Evolutionary conservation across 2,113 vertebrate species (phyloP).

Genomic region (Channa maculata): DNA sequence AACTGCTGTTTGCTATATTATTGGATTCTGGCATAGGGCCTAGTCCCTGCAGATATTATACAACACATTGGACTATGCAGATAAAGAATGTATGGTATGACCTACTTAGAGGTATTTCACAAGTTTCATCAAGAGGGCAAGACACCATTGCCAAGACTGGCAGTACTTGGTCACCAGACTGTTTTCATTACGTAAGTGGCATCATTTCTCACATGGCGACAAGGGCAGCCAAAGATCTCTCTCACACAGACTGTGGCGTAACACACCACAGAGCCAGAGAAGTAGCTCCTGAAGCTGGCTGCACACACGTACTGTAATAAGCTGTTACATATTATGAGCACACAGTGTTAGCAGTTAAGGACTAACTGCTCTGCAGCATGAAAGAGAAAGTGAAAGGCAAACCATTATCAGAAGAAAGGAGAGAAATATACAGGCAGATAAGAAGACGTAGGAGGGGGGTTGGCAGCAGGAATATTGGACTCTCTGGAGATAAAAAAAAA

Average conservation of each 20-base stretch:
- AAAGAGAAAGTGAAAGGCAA: conserved; percentile 40
- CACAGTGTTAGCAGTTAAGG: conserved; percentile 24
- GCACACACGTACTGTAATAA: conserved; percentile 2
- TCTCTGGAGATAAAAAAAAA: conserved; percentile 34
- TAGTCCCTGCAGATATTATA: conserved; percentile 13
- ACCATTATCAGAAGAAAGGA: conserved; percentile 45
- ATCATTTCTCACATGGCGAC: conserved; percentile 24
- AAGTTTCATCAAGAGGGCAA: background rate
- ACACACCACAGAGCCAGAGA: conserved; percentile 1
- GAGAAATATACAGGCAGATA: conserved; percentile 39
- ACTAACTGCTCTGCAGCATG: conserved; percentile 11
- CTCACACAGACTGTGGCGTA: conserved; percentile 22
- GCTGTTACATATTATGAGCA: conserved; percentile 7
- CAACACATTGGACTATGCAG: background rate
- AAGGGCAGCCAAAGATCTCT: conserved; percentile 13
- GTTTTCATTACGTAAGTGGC: conserved; percentile 6
- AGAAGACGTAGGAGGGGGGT: background rate
- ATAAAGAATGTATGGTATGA: no score
- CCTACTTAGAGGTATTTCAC: background rate
- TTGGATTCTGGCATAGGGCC: no score
- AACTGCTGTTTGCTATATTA: no score
- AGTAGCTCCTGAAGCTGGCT: background rate
- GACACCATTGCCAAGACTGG: background rate
- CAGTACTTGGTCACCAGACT: background rate
- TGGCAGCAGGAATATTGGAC: conserved; percentile 32